Percentiles rank a stretch among this genome's conserved stretches.
These are phyloP conservation scores for Gasteruption jaculator DNA, from an alignment of 2,888 invertebrate species.

Conservation along the genomic window DNA sequence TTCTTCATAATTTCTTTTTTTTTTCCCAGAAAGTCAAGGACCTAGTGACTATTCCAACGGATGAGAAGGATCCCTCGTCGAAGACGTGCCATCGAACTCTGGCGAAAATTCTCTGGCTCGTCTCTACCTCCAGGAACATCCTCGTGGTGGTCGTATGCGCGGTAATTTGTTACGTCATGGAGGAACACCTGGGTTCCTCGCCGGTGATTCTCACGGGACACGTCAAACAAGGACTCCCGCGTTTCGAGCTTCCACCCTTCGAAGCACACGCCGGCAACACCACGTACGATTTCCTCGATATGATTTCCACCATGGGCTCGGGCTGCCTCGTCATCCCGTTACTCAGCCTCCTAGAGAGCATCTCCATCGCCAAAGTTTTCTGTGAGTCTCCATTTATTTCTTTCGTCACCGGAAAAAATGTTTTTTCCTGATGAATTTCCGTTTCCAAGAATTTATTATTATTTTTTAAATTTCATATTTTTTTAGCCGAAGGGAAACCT, in stretches of 20 bases:
- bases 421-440: no score
- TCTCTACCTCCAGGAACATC: constrained; percentile 73
- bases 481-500: constrained; percentile 57
- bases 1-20: no score
- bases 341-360: constrained; percentile 65
- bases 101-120: constrained; percentile 64
- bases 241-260: constrained; percentile 64
- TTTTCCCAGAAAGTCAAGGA: constrained; percentile 75
- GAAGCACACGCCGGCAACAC: constrained; percentile 58
- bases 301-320: constrained; percentile 60
- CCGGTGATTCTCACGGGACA: constrained; percentile 68
- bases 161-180: constrained; percentile 63
- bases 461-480: constrained; percentile 11
- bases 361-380: constrained; percentile 71
- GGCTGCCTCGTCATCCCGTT: constrained; percentile 66
- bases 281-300: constrained; percentile 57
- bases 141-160: constrained; percentile 69
- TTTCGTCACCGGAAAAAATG: no score
- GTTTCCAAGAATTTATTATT: no score
- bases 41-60: constrained; percentile 53
- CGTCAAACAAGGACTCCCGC: constrained; percentile 68
- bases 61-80: constrained; percentile 50
- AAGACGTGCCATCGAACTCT: constrained; percentile 48
- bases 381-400: constrained; percentile 49
- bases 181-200: constrained; percentile 55